These are phyloP conservation scores for Oncorhynchus masou DNA, from an alignment of 2,113 vertebrate species.

Conservation along the genomic window DNA sequence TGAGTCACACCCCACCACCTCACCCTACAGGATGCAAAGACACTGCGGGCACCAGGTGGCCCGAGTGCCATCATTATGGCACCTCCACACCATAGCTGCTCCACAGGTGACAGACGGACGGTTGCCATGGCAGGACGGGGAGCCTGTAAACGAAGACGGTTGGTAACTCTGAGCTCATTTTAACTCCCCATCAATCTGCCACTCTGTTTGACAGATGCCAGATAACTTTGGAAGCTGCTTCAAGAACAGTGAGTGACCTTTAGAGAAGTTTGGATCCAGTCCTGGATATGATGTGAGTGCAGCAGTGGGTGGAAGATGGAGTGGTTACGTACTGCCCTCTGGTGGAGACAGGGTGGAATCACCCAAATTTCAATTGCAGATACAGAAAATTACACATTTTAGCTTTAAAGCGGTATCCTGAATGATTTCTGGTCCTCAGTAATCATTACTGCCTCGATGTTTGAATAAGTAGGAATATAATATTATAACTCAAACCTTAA, in stretches of 20 bases:
- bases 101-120: conserved; percentile 29
- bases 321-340: conserved; percentile 42
- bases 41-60: conserved; percentile 11
- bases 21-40: not conserved
- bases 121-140: not conserved
- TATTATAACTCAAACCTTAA: conserved; percentile 50
- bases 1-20: not conserved
- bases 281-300: not conserved
- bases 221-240: conserved; percentile 20
- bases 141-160: not conserved
- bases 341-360: conserved; percentile 27
- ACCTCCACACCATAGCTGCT: conserved; percentile 15
- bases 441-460: too few species aligned
- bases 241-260: not conserved
- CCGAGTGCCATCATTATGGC: not conserved
- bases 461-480: too few species aligned
- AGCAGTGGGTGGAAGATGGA: not conserved
- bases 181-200: conserved; percentile 36
- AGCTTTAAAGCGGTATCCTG: too few species aligned
- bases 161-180: conserved; percentile 27
- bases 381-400: not conserved
- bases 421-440: too few species aligned
- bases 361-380: not conserved
- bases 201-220: conserved; percentile 21
- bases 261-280: conserved; percentile 2